A percentile compares a stretch with the other conserved stretches of the same genome.
Evolutionary conservation across 2,797 vertebrate genomes (phyloP).

Genomic region (Ptychobarbus kaznakovi): DNA sequence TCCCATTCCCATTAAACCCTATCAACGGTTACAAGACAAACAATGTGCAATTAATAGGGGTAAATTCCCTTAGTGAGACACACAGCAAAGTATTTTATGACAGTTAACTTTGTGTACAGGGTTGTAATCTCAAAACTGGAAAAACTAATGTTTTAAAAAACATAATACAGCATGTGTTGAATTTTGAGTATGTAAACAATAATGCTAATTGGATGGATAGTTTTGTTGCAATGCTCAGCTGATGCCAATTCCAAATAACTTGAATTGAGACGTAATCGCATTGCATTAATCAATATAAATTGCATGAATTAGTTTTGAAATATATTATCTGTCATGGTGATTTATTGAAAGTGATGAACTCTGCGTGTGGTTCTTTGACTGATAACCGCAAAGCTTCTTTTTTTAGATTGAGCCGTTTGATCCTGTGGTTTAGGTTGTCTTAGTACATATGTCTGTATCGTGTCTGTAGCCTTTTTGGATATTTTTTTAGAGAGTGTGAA

Average conservation of each 20-base stretch:
- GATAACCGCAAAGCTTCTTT: slow-evolving; percentile 12
- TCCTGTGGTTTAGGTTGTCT: slow-evolving; percentile 24
- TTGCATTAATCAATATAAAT: slow-evolving; percentile 56
- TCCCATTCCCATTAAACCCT: slow-evolving; percentile 71
- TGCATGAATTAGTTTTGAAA: slow-evolving; percentile 47
- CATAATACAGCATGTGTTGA: neutral
- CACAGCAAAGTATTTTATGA: neutral
- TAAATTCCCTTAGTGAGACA: slow-evolving; percentile 64
- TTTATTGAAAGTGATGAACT: slow-evolving; percentile 50
- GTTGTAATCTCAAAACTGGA: neutral
- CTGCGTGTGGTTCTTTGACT: slow-evolving; percentile 6
- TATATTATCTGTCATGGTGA: slow-evolving; percentile 55
- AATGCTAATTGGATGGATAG: slow-evolving; percentile 18
- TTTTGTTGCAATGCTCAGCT: slow-evolving; percentile 31
- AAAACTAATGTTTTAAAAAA: neutral
- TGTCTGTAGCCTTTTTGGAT: slow-evolving; percentile 33
- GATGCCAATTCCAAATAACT: slow-evolving; percentile 43
- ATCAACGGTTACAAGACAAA: slow-evolving; percentile 72
- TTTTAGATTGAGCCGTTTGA: slow-evolving; percentile 22
- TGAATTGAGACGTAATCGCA: slow-evolving; percentile 41
- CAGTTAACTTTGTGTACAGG: neutral
- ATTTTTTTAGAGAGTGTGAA: slow-evolving; percentile 37
- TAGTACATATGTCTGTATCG: slow-evolving; percentile 26
- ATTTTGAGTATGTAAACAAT: neutral
- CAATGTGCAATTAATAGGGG: slow-evolving; percentile 67